Evolutionary conservation across 2,888 invertebrate genomes (phyloP).

Genomic region (Slavum lentiscoides): DNA sequence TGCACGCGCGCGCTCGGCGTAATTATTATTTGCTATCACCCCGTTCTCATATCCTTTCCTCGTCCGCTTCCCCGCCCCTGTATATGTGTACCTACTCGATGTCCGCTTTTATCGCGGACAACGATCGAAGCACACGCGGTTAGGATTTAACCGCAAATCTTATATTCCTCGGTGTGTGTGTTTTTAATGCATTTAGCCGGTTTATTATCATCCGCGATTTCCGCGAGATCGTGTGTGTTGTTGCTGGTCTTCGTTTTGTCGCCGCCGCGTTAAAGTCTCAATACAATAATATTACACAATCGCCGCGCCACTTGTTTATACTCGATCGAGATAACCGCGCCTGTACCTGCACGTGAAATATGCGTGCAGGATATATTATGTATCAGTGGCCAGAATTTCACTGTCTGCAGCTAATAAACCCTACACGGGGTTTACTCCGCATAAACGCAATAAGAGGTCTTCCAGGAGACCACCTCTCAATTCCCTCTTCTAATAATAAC

Average conservation of each 20-base stretch:
- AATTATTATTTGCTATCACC: constrained; percentile 15
- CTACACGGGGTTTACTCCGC: too few relatives aligned
- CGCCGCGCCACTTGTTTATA: neutral
- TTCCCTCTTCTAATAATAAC: too few relatives aligned
- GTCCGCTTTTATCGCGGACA: constrained; percentile 14
- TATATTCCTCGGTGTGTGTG: neutral
- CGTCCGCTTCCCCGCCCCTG: neutral
- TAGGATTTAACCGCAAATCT: constrained; percentile 19
- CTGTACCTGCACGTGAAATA: too few relatives aligned
- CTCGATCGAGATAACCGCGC: neutral
- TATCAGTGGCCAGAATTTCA: too few relatives aligned
- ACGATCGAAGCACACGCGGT: constrained; percentile 25
- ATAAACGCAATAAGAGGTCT: too few relatives aligned
- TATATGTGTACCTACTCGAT: neutral
- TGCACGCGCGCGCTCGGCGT: neutral
- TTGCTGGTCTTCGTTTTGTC: neutral
- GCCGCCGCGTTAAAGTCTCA: constrained; percentile 13
- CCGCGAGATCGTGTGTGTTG: neutral
- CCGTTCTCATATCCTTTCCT: neutral
- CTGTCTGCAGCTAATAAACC: too few relatives aligned
- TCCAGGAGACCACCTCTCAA: too few relatives aligned
- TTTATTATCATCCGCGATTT: constrained; percentile 7
- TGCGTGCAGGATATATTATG: too few relatives aligned
- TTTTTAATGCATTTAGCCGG: neutral
- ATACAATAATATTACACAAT: neutral